Conservation (phyloP, 1,140 invertebrate genomes). For the Calosoma granatense region DNA sequence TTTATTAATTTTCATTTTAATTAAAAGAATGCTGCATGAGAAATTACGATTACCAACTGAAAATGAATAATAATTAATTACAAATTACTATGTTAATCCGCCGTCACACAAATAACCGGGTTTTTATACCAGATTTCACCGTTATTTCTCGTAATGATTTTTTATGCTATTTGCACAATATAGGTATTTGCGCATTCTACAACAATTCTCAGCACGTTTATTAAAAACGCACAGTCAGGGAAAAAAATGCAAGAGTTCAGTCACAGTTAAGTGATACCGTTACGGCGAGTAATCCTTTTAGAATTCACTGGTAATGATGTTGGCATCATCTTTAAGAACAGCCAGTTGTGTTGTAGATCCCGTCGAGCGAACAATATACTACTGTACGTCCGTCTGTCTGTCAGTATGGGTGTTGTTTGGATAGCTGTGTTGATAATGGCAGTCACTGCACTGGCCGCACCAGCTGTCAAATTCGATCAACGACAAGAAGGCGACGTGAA, state of each 20-base stretch:
- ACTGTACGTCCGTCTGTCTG: too few relatives aligned
- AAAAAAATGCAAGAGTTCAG: not conserved
- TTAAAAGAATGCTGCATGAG: too few relatives aligned
- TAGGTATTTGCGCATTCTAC: too few relatives aligned
- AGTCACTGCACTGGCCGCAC: not conserved
- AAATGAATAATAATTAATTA: too few relatives aligned
- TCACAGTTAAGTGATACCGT: not conserved
- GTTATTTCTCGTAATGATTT: not conserved
- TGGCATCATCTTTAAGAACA: not conserved
- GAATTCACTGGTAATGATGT: not conserved
- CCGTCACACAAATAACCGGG: too few relatives aligned
- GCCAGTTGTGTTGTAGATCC: too few relatives aligned
- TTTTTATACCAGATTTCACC: not conserved
- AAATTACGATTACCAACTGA: too few relatives aligned
- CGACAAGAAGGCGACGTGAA: conserved; percentile 51
- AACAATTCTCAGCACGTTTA: not conserved
- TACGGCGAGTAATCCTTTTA: not conserved
- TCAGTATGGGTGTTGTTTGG: not conserved
- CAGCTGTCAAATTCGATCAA: conserved; percentile 40
- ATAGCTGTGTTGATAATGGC: not conserved
- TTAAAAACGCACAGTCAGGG: not conserved
- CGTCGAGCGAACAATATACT: too few relatives aligned
- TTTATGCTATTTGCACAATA: too few relatives aligned
- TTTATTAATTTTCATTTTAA: too few relatives aligned
- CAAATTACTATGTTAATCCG: not conserved